These are phyloP conservation scores for Ooceraea biroi DNA, from an alignment of 1,140 invertebrate species.

Conservation along the genomic window DNA sequence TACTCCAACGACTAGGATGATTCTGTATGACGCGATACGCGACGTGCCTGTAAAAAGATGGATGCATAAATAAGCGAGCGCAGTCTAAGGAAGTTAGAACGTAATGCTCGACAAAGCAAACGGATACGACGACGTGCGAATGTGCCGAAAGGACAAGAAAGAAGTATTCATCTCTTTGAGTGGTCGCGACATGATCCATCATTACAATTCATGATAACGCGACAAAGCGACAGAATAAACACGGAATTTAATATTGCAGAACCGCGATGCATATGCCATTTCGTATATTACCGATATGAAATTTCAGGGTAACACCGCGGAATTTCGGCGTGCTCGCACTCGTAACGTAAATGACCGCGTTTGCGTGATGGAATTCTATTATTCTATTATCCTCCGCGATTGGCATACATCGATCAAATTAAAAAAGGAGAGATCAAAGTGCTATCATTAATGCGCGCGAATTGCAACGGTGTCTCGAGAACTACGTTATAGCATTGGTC, in stretches of 20 bases:
- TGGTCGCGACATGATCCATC: slow-evolving; percentile 15
- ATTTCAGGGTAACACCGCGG: slow-evolving; percentile 15
- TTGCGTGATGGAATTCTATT: slow-evolving; percentile 26
- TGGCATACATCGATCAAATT: slow-evolving; percentile 11
- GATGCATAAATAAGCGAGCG: slow-evolving; percentile 50
- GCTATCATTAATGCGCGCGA: slow-evolving; percentile 21
- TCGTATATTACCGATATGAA: slow-evolving; percentile 54
- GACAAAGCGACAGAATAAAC: slow-evolving; percentile 23
- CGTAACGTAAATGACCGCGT: slow-evolving; percentile 21
- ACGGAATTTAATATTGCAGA: slow-evolving; percentile 54
- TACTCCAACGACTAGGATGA: slow-evolving; percentile 10
- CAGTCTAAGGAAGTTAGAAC: slow-evolving; percentile 29
- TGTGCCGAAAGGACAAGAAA: neutral
- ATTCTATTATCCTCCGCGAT: slow-evolving; percentile 26
- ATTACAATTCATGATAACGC: slow-evolving; percentile 32
- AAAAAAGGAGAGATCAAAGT: slow-evolving; percentile 39
- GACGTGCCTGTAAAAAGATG: slow-evolving; percentile 24
- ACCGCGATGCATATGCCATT: slow-evolving; percentile 2
- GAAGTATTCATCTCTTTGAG: neutral
- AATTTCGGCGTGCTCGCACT: slow-evolving; percentile 35
- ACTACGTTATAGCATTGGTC: slow-evolving; percentile 21
- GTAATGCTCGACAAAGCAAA: slow-evolving; percentile 8
- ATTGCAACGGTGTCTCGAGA: neutral
- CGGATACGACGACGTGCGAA: neutral
- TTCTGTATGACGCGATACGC: slow-evolving; percentile 15